phyloP scores from a whole-genome alignment of 2,113 vertebrate species.

The Hyaena hyaena region DNA sequence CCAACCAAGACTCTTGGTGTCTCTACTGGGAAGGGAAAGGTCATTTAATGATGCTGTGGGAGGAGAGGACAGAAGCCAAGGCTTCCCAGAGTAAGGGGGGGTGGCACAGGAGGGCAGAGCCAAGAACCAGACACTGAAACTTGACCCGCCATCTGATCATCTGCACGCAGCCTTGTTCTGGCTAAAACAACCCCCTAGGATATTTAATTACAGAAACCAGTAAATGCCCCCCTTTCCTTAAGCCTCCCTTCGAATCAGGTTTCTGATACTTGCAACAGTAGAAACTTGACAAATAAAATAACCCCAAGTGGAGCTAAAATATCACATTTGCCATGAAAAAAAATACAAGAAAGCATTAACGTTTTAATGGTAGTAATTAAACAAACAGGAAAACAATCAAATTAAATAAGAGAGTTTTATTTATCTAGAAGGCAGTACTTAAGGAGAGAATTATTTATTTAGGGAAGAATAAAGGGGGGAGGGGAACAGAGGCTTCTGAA shows the following conservation, averaged over 20 bases:
- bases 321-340: constrained; percentile 31
- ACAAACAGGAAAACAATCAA: constrained; percentile 70
- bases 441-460: constrained; percentile 68
- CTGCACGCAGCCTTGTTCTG: accelerated
- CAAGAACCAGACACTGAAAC: accelerated
- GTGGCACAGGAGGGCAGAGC: no score
- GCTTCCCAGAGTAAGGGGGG: neutral
- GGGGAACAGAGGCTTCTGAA: neutral
- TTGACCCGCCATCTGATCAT: accelerated
- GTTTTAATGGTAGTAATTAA: constrained; percentile 78
- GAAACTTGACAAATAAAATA: constrained; percentile 35
- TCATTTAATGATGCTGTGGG: neutral
- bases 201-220: neutral
- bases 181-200: neutral
- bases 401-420: constrained; percentile 69
- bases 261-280: neutral
- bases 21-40: neutral
- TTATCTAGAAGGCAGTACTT: constrained; percentile 75
- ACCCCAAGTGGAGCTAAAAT: constrained; percentile 19
- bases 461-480: neutral
- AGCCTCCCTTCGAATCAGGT: neutral
- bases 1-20: neutral
- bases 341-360: constrained; percentile 43
- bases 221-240: neutral
- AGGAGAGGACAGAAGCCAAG: neutral